Conservation (phyloP, 2,888 invertebrate species). For the Amphipyra berbera region DNA sequence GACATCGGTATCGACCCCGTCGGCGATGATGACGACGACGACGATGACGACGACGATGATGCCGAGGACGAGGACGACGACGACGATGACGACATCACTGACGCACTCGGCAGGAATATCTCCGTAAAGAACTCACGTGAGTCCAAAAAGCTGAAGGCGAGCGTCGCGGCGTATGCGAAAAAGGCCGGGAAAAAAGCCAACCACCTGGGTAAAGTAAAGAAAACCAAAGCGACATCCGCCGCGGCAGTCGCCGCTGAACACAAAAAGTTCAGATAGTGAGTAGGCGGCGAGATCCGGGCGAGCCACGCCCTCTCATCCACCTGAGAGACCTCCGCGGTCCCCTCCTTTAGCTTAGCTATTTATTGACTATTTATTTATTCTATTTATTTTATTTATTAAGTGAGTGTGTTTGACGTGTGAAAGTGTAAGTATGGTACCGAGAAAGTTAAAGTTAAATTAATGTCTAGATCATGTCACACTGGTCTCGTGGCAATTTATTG, state of each 20-base stretch:
- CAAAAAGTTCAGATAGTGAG: constrained; percentile 90
- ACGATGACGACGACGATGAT: constrained; percentile 92
- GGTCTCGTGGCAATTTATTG: constrained; percentile 89
- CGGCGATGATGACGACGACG: constrained; percentile 91
- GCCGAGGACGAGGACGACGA: constrained; percentile 92
- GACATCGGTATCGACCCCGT: constrained; percentile 87
- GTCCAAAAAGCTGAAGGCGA: constrained; percentile 92
- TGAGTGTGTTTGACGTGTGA: constrained; percentile 88
- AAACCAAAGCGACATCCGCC: constrained; percentile 87
- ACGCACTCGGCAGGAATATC: constrained; percentile 90
- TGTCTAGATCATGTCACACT: constrained; percentile 90
- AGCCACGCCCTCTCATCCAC: constrained; percentile 81
- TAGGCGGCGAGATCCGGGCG: constrained; percentile 74
- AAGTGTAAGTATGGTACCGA: constrained; percentile 86
- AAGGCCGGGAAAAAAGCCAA: constrained; percentile 87
- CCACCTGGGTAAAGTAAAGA: constrained; percentile 87
- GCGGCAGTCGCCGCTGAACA: constrained; percentile 85
- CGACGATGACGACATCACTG: constrained; percentile 91
- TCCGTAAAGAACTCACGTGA: constrained; percentile 93
- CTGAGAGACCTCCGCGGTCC: constrained; percentile 84
- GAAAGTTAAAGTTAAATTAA: constrained; percentile 88
- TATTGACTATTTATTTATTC: constrained; percentile 90
- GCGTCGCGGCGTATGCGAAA: constrained; percentile 81
- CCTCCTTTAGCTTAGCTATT: constrained; percentile 89
- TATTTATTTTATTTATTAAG: constrained; percentile 91